Conservation (phyloP, 2,888 invertebrate species). For the Acholoe squamosa region DNA sequence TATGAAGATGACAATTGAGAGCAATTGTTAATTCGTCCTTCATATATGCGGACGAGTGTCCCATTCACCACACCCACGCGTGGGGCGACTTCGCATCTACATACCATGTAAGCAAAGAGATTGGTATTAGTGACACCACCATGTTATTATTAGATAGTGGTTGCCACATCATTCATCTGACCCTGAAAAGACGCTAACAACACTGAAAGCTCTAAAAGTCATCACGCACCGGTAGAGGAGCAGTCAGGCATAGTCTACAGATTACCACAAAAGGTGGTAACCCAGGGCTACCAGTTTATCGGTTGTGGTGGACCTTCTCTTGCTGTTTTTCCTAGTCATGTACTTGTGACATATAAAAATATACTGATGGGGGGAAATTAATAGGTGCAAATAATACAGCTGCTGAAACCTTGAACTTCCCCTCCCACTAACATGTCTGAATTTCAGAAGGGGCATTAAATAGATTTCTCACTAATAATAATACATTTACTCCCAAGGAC, state of each 20-base stretch:
- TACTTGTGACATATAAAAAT: constrained; percentile 31
- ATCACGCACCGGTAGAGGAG: not conserved
- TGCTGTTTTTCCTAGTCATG: not conserved
- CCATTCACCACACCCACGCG: not conserved
- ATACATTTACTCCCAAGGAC: no score
- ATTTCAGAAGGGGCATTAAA: not conserved
- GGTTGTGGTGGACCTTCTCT: constrained; percentile 1
- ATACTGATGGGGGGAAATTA: constrained; percentile 14
- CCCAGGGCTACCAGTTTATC: not conserved
- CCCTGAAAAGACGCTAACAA: not conserved
- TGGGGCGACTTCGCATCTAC: not conserved
- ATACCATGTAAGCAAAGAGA: not conserved
- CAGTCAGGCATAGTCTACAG: not conserved
- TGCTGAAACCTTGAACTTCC: constrained; percentile 28
- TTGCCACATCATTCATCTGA: not conserved
- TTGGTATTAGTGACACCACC: constrained; percentile 12
- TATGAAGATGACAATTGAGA: constrained; percentile 38
- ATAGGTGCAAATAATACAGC: constrained; percentile 27
- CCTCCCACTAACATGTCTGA: constrained; percentile 1
- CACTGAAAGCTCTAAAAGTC: constrained; percentile 20
- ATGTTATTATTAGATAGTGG: not conserved
- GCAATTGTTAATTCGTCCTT: not conserved
- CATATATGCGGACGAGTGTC: not conserved
- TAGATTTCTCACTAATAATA: no score
- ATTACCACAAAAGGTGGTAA: not conserved